Evolutionary conservation across 1,140 invertebrate species (phyloP).

Genomic region (Heterodera schachtii): DNA sequence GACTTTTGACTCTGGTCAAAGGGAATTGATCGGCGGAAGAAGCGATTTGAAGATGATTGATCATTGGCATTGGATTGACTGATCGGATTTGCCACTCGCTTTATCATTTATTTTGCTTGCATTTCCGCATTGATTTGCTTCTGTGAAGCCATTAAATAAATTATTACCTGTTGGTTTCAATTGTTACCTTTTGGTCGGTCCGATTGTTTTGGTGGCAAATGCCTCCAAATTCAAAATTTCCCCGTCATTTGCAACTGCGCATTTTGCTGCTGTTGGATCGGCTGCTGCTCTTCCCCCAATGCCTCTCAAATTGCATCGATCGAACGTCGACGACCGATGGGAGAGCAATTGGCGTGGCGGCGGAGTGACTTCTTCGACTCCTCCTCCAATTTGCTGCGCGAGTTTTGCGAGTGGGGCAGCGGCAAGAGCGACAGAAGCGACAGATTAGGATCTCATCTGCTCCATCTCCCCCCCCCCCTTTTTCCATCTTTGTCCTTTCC

Average conservation of each 20-base stretch:
- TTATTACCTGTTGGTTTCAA: background rate
- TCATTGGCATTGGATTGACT: background rate
- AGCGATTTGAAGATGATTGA: background rate
- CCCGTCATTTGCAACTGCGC: too few species aligned
- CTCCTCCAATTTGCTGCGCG: background rate
- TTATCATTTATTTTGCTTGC: background rate
- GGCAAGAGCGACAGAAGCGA: background rate
- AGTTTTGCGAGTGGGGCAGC: background rate
- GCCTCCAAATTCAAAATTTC: background rate
- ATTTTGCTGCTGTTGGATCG: too few species aligned
- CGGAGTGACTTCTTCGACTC: background rate
- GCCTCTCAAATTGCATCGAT: background rate
- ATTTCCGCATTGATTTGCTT: background rate
- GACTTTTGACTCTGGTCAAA: slow-evolving; percentile 56
- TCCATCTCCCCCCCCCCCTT: background rate
- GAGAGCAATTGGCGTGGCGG: background rate
- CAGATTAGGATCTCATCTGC: slow-evolving; percentile 2
- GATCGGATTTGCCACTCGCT: too few species aligned
- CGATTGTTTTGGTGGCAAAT: background rate
- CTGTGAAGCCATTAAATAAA: background rate
- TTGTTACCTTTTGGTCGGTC: background rate
- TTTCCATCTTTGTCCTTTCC: background rate
- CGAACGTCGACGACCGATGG: background rate
- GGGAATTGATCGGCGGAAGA: slow-evolving; percentile 49
- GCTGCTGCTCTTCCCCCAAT: too few species aligned